phyloP scores from a whole-genome alignment of 2,797 vertebrate genomes.

The Halcyon badia region DNA sequence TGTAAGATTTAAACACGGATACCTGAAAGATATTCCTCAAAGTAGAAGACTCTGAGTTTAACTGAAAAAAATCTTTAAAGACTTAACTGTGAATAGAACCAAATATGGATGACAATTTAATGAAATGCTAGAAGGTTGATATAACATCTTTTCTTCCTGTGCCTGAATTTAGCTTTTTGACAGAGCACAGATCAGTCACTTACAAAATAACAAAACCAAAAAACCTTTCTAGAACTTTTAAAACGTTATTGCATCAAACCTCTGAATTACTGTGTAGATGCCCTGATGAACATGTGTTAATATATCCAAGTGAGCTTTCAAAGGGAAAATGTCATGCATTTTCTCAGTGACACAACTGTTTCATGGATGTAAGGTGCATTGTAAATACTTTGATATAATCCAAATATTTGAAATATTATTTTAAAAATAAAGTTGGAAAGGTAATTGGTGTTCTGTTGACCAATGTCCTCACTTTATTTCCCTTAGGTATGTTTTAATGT shows the following conservation, averaged over 20 bases:
- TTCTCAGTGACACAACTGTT: neutral
- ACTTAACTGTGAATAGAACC: neutral
- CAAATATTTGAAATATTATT: neutral
- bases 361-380: neutral
- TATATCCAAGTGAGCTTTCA: neutral
- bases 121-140: neutral
- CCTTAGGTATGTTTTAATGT: neutral
- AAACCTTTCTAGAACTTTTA: neutral
- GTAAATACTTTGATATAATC: neutral
- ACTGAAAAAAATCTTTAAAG: neutral
- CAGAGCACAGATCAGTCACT: neutral
- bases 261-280: neutral
- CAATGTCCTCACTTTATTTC: neutral
- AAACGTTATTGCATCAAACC: neutral
- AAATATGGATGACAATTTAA: neutral
- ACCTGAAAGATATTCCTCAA: neutral
- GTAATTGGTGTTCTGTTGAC: neutral
- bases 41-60: neutral
- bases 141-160: neutral
- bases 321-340: neutral
- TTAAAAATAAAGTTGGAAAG: neutral
- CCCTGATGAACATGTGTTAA: fast-evolving
- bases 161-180: neutral
- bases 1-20: neutral
- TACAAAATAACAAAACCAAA: neutral